A percentile compares a stretch with the other conserved stretches of the same genome.
Evolutionary conservation across 2,888 invertebrate species (phyloP).

Genomic region (Lasioglossum villosulum): DNA sequence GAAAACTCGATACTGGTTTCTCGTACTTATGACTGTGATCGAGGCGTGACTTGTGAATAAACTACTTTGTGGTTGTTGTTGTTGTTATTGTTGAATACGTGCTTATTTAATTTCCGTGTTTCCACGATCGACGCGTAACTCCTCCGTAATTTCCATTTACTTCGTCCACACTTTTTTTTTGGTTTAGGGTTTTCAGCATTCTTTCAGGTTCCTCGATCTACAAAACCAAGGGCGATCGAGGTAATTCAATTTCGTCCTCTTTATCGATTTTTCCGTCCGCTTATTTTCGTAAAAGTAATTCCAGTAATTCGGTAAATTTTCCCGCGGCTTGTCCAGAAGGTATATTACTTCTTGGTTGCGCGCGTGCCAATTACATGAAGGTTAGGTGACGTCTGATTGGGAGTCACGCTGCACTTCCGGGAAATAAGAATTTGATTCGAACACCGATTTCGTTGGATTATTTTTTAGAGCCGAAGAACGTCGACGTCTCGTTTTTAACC

Average conservation of each 20-base stretch:
- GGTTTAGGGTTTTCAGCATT: slow-evolving; percentile 54
- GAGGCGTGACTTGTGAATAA: slow-evolving; percentile 39
- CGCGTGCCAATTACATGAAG: slow-evolving; percentile 46
- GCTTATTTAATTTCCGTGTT: slow-evolving; percentile 15
- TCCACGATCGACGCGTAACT: neutral
- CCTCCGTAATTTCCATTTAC: slow-evolving; percentile 14
- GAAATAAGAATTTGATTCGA: slow-evolving; percentile 61
- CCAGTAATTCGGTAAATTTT: neutral
- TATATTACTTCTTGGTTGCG: slow-evolving; percentile 34
- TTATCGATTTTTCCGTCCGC: neutral
- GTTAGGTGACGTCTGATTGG: slow-evolving; percentile 55
- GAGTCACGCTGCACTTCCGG: slow-evolving; percentile 61
- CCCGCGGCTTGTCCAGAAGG: neutral
- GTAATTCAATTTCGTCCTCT: slow-evolving; percentile 44
- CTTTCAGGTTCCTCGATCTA: slow-evolving; percentile 47
- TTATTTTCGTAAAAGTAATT: neutral
- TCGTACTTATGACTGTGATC: slow-evolving; percentile 50
- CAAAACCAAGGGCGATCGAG: slow-evolving; percentile 38
- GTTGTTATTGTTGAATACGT: slow-evolving; percentile 24
- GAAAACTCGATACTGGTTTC: slow-evolving; percentile 51
- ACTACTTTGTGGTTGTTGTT: slow-evolving; percentile 15
- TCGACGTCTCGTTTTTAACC: neutral
- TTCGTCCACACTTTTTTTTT: slow-evolving; percentile 24
- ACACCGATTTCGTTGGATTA: slow-evolving; percentile 1
- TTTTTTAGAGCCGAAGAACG: neutral